These are phyloP conservation scores for Oryzias woworae DNA, from an alignment of 2,113 vertebrate species.

Conservation along the genomic window DNA sequence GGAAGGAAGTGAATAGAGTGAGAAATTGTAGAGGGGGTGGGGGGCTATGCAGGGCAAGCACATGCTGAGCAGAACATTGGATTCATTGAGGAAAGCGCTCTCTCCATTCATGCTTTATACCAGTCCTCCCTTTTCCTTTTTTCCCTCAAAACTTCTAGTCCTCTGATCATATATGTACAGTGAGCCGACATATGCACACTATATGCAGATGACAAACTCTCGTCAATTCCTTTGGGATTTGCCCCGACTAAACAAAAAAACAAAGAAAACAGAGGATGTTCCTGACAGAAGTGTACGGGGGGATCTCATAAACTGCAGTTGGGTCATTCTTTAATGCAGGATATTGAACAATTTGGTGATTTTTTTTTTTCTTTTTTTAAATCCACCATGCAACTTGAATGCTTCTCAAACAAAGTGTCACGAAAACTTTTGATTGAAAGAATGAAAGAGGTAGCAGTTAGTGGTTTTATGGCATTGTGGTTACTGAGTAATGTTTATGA, in stretches of 20 bases:
- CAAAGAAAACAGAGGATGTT: constrained; percentile 23
- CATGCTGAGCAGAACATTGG: constrained; percentile 80
- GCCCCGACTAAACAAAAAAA: not conserved
- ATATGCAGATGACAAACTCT: not conserved
- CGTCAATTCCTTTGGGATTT: not conserved
- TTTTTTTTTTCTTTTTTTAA: constrained; percentile 5
- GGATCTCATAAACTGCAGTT: constrained; percentile 41
- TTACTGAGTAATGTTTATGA: no score
- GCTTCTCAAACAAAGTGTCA: constrained; percentile 19
- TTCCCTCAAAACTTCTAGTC: not conserved
- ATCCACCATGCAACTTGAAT: constrained; percentile 16
- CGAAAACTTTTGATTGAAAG: not conserved
- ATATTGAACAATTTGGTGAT: constrained; percentile 17
- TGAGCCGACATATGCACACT: constrained; percentile 13
- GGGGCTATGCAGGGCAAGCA: constrained; percentile 71
- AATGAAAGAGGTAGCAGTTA: no score
- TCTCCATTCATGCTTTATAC: constrained; percentile 61
- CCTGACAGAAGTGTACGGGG: constrained; percentile 19
- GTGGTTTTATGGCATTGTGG: no score
- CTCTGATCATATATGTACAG: constrained; percentile 45
- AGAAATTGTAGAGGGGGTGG: constrained; percentile 61
- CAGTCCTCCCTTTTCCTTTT: constrained; percentile 1
- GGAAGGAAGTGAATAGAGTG: constrained; percentile 77
- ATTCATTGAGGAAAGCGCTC: constrained; percentile 76
- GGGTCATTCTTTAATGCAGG: constrained; percentile 53